Conservation (phyloP, 2,888 invertebrate genomes). For the Rhagophthalmus giganteus region DNA sequence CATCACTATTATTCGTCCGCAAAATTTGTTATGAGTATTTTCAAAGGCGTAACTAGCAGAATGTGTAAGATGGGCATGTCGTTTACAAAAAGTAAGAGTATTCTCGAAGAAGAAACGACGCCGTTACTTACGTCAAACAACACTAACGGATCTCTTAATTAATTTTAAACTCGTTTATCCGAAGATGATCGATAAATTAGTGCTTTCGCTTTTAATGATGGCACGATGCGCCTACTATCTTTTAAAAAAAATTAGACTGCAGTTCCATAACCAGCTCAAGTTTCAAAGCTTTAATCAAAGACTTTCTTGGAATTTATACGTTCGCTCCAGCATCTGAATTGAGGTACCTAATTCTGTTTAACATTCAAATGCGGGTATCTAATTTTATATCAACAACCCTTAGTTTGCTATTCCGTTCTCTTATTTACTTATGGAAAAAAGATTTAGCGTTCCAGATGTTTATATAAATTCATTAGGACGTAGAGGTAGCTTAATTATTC, state of each 20-base stretch:
- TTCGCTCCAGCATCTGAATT: slow-evolving; percentile 6
- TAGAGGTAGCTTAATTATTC: too few species aligned
- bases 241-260: background rate
- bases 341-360: slow-evolving; percentile 4
- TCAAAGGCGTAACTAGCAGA: slow-evolving; percentile 1
- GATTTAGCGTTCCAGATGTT: background rate
- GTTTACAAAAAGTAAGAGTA: background rate
- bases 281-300: slow-evolving; percentile 8
- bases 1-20: slow-evolving; percentile 7
- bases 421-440: slow-evolving; percentile 1
- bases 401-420: slow-evolving; percentile 2
- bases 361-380: slow-evolving; percentile 16
- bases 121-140: background rate
- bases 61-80: slow-evolving; percentile 11
- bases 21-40: slow-evolving; percentile 4
- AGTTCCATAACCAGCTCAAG: background rate
- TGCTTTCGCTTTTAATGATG: too few species aligned
- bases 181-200: too few species aligned
- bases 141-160: too few species aligned
- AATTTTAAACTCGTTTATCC: too few species aligned
- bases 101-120: background rate
- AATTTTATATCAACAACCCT: slow-evolving; percentile 17
- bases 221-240: too few species aligned
- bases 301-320: slow-evolving; percentile 6
- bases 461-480: background rate